phyloP scores from a whole-genome alignment of 2,113 vertebrate genomes.

The Sorex araneus region DNA sequence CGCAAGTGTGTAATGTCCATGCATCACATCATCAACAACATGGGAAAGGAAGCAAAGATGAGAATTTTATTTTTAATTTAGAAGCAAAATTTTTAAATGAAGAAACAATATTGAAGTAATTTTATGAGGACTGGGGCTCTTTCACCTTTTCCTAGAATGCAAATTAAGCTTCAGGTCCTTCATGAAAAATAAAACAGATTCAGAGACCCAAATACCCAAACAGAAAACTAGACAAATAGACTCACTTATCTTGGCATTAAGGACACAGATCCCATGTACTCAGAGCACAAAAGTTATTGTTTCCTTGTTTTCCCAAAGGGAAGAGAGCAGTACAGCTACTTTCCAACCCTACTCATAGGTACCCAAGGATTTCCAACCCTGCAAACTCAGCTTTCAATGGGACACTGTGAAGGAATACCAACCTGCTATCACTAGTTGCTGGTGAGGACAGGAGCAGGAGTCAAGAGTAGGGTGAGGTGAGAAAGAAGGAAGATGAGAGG shows the following conservation, averaged over 20 bases:
- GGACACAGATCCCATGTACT: neutral
- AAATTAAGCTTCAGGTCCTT: neutral
- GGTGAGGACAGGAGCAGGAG: neutral
- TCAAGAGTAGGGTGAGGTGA: neutral
- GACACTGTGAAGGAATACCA: neutral
- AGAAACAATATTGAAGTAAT: neutral
- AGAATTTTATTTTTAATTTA: too few species aligned
- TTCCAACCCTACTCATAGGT: neutral
- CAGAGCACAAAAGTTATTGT: neutral
- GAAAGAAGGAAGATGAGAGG: neutral
- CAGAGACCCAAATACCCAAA: neutral
- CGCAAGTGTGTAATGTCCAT: too few species aligned
- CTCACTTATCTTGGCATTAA: neutral
- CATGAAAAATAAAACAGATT: neutral
- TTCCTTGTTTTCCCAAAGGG: neutral
- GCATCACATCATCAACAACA: too few species aligned
- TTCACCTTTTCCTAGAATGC: constrained; percentile 4
- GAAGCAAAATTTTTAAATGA: neutral
- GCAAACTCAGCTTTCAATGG: neutral
- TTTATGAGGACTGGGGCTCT: neutral
- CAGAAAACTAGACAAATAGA: neutral
- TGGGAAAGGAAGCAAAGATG: too few species aligned
- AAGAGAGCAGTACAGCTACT: neutral
- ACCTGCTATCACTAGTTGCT: neutral
- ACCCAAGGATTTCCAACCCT: too few species aligned